Evolutionary conservation across 2,888 invertebrate genomes (phyloP), one percentile per base, ranked within the genome.

Genomic region (Zootermopsis nevadensis): DNA sequence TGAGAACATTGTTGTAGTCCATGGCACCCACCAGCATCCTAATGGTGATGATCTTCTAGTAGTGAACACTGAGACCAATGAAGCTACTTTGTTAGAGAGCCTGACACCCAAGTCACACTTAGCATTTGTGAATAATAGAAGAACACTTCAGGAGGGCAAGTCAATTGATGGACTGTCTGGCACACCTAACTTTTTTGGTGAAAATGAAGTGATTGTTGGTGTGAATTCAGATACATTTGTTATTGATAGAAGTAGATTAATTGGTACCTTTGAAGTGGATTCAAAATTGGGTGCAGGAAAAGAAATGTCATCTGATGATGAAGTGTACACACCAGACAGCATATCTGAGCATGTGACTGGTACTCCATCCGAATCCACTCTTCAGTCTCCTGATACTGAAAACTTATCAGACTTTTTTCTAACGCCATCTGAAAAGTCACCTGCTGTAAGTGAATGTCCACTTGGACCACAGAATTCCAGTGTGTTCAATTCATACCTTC

Each of bases 51-150:
- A 91, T 86, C 87, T 91, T 60, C 87, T 91, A 53, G 87, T 91
- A 55, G 89, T 91, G 48, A 90, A 91, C 85, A 90, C 90, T 1
- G 89, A 89, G 85, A 91, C 91, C 1, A 91, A 91, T 86, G 88
- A 90, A 86, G 91, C 90, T 67, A 89, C 89, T 31, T 86, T 91
- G 2, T 86, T 90, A 1, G 89, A 90, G 84, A 88, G 89, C 38
- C 86, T 86, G 8, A 85, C 83, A 60, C 87, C 87, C 2, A 86
- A 87, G 80, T 86, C 87, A 24, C 87, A 87, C 79, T 82, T 87
- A 35, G 87, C 87, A 10, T 88, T 88, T 83, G 86, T 87, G 1
- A 82, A 81, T 15, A 84, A 53, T 33, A 74, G 35, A 33, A 42
- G 24, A 48, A 76, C 35, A 10, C n/a, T 60, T 38, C 74, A 74